Evolutionary conservation across 1,140 invertebrate species (phyloP).

Genomic region (Ladona fulva): DNA sequence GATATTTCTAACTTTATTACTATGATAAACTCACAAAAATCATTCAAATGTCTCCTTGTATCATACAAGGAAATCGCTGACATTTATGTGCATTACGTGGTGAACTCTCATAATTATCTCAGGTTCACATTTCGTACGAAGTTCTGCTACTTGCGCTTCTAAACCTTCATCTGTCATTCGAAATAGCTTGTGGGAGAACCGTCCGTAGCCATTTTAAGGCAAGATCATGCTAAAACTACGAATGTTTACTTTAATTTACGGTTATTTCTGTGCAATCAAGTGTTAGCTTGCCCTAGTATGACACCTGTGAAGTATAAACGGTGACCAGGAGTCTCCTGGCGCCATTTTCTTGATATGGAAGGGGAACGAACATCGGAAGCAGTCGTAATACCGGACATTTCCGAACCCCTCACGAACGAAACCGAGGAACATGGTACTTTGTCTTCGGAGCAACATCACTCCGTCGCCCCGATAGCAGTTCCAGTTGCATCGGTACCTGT

Average conservation of each 20-base stretch:
- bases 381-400: constrained; percentile 58
- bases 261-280: background rate
- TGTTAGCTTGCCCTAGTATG: background rate
- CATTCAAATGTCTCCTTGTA: too few species aligned
- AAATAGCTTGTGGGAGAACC: background rate
- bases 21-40: too few species aligned
- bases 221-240: background rate
- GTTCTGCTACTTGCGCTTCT: too few species aligned
- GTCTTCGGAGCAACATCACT: constrained; percentile 24
- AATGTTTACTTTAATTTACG: background rate
- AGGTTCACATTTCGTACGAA: too few species aligned
- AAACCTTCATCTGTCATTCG: background rate
- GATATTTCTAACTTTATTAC: too few species aligned
- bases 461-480: constrained; percentile 32
- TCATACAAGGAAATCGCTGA: too few species aligned
- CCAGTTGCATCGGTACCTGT: constrained; percentile 51
- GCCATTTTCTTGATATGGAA: constrained; percentile 33
- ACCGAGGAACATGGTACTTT: constrained; percentile 40
- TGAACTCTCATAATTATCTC: too few species aligned
- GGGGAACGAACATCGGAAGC: constrained; percentile 47
- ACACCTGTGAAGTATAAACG: background rate
- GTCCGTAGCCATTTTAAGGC: background rate
- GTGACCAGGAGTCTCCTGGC: background rate
- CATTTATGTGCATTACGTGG: too few species aligned
- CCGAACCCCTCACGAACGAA: constrained; percentile 50